Evolutionary conservation across 2,888 invertebrate genomes (phyloP), one percentile per base, ranked within the genome.

Genomic region (Prosapia bicincta): DNA sequence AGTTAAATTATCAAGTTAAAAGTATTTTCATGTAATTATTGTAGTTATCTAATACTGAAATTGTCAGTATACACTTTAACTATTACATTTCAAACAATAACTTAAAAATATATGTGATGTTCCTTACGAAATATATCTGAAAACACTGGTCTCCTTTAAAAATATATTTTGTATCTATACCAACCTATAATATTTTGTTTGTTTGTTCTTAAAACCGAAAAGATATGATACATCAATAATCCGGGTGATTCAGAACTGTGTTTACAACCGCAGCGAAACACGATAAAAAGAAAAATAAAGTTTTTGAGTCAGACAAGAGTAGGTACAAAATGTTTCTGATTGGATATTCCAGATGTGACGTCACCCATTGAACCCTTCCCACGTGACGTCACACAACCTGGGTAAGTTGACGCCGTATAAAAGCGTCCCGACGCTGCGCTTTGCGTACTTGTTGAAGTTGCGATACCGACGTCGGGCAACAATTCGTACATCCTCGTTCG

Each of bases 361-460:
- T 54, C 54, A 54, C 54, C 54, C 54, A 54, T 54, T 54, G 54
- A 54, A 54, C 54, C 20, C 54, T 54, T 54, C 54, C 20, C n/a
- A 20, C 54, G 54, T 54, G 54, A 54, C 54, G 54, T 54, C 54
- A 54, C 54, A 54, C 20, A 20, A 20, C 38, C 54, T 54, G 54
- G 54, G 54, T 54, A 54, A 54, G 54, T n/a, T 54, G 54, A 54
- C 54, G 54, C 54, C 54, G 54, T 54, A 54, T 54, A 54, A 54
- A 54, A 54, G 54, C 54, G 20, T 20, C 54, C 20, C 20, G 54
- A 54, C 54, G 54, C 54, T 54, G 54, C 54, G n/a, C 54, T 20
- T 9, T 20, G 54, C 20, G 3, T 54, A 54, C 54, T 54, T 54
- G 54, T 54, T 54, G 54, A 54, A 54, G 54, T 54, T 54, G n/a